These are phyloP conservation scores for Endomychus coccineus DNA, from an alignment of 2,888 invertebrate species.

Conservation along the genomic window DNA sequence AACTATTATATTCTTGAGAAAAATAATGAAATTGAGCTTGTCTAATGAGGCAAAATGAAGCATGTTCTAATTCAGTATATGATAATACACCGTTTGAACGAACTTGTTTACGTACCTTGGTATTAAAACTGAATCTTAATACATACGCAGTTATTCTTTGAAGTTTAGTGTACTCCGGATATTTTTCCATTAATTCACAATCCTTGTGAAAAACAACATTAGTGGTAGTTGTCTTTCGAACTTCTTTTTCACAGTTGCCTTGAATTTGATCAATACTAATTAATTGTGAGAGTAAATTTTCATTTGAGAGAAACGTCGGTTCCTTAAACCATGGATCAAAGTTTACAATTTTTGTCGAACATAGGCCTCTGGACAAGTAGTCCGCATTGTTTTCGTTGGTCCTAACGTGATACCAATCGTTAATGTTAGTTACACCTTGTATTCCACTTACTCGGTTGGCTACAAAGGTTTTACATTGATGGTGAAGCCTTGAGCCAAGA, in stretches of 20 bases:
- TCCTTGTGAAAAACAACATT: too few relatives aligned
- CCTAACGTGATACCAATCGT: constrained; percentile 1
- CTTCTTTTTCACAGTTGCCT: not conserved
- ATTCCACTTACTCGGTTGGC: constrained; percentile 3
- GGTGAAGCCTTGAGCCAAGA: too few relatives aligned
- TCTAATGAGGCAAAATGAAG: too few relatives aligned
- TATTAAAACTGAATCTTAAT: not conserved
- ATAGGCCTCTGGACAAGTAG: not conserved
- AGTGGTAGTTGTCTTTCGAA: too few relatives aligned
- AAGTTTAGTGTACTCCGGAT: not conserved
- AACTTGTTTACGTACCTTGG: too few relatives aligned
- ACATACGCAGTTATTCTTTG: not conserved
- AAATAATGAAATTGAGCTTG: too few relatives aligned
- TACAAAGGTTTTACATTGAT: too few relatives aligned
- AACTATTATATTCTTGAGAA: too few relatives aligned
- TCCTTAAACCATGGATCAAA: constrained; percentile 2
- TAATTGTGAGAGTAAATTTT: not conserved
- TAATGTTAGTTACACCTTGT: too few relatives aligned
- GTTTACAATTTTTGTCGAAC: constrained; percentile 1
- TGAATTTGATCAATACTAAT: not conserved
- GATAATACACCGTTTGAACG: too few relatives aligned
- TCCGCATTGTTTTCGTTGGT: not conserved
- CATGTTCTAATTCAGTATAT: too few relatives aligned
- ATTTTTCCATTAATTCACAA: not conserved
- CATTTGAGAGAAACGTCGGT: not conserved